These are phyloP conservation scores for Rhagonycha fulva DNA, from an alignment of 2,888 invertebrate species.

Conservation along the genomic window DNA sequence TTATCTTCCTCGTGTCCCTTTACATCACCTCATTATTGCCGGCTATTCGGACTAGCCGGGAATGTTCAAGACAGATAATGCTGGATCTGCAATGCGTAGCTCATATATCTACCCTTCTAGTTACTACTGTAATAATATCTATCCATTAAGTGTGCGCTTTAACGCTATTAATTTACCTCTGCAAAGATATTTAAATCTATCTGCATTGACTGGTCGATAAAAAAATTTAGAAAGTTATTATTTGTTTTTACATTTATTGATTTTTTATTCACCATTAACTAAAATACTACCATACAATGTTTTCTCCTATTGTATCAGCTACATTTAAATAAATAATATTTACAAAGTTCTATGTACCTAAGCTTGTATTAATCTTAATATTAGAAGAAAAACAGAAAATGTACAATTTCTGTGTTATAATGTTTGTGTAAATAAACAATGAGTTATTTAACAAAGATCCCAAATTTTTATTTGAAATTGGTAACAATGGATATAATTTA, in stretches of 20 bases:
- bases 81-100: slow-evolving; percentile 27
- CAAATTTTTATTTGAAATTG: background rate
- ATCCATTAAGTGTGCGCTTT: slow-evolving; percentile 4
- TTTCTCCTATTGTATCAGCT: too few species aligned
- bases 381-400: background rate
- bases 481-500: background rate
- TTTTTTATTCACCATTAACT: background rate
- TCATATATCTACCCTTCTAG: slow-evolving; percentile 13
- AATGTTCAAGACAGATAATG: slow-evolving; percentile 23
- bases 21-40: slow-evolving; percentile 23
- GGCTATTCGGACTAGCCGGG: slow-evolving; percentile 15
- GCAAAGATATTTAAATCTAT: background rate
- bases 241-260: background rate
- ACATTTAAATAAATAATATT: background rate
- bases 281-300: background rate
- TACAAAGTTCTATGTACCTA: background rate
- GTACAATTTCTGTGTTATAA: too few species aligned
- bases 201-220: background rate
- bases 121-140: background rate
- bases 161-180: background rate
- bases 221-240: background rate
- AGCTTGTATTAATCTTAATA: background rate
- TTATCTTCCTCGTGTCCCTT: slow-evolving; percentile 12
- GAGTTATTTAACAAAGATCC: background rate
- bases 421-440: background rate